These are phyloP conservation scores for Caenorhabditis remanei DNA, from an alignment of 1,140 invertebrate genomes.

Conservation along the genomic window DNA sequence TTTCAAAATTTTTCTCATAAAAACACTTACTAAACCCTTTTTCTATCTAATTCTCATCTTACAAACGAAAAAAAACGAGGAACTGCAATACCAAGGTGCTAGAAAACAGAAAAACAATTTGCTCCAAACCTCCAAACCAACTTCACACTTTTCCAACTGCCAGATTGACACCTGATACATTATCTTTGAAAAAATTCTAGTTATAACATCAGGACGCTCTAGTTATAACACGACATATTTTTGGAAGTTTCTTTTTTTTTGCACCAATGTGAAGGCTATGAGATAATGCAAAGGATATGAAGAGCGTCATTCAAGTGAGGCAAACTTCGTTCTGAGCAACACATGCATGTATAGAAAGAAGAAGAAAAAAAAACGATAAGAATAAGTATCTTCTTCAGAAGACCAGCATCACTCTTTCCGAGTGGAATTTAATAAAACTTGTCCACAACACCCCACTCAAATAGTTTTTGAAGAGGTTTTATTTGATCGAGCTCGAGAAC, in stretches of 20 bases:
- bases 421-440: constrained; percentile 53
- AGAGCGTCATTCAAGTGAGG: constrained; percentile 10
- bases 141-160: too few species aligned
- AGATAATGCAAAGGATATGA: constrained; percentile 20
- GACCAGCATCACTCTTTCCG: constrained; percentile 8
- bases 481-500: neutral
- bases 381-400: constrained; percentile 44
- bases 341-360: constrained; percentile 15
- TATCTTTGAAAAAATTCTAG: too few species aligned
- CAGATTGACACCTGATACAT: too few species aligned
- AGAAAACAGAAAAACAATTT: too few species aligned
- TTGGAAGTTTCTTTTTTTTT: neutral
- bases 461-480: neutral
- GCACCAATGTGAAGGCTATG: neutral
- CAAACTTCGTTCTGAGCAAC: constrained; percentile 38
- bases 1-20: too few species aligned
- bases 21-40: too few species aligned
- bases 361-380: constrained; percentile 15
- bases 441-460: constrained; percentile 1
- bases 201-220: too few species aligned
- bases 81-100: too few species aligned
- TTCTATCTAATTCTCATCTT: too few species aligned
- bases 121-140: too few species aligned
- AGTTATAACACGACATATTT: neutral
- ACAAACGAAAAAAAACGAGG: too few species aligned